A percentile compares a stretch with the other conserved stretches of the same genome.
These are phyloP conservation scores for Liodrosophila aerea DNA, from an alignment of 2,888 invertebrate genomes.

Conservation along the genomic window DNA sequence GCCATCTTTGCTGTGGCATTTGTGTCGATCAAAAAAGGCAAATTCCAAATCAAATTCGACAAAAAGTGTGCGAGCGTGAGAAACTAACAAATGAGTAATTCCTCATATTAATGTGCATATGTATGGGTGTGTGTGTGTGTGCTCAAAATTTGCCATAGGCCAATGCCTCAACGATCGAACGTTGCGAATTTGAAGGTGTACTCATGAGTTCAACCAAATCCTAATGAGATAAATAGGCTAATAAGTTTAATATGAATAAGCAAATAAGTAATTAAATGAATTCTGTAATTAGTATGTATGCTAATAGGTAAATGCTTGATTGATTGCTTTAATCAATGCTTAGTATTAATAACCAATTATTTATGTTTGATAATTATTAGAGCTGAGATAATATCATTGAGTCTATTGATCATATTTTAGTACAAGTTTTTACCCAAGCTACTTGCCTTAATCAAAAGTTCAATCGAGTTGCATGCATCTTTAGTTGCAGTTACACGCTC, in stretches of 20 bases:
- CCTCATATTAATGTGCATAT: conserved; percentile 39
- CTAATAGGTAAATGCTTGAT: too few species aligned
- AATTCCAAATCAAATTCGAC: conserved; percentile 48
- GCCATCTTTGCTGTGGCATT: conserved; percentile 51
- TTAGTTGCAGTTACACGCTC: conserved; percentile 29
- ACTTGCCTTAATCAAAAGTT: too few species aligned
- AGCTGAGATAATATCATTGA: too few species aligned
- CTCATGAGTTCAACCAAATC: neutral
- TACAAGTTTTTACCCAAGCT: too few species aligned
- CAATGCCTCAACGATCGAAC: conserved; percentile 32
- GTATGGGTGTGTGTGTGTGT: neutral
- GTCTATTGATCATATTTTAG: too few species aligned
- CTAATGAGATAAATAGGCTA: neutral
- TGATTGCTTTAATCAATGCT: too few species aligned
- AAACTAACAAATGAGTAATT: conserved; percentile 76
- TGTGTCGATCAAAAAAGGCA: conserved; percentile 58
- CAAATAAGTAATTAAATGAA: neutral
- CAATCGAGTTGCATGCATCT: too few species aligned
- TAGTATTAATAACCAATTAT: too few species aligned
- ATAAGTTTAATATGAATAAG: too few species aligned
- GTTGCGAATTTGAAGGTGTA: conserved; percentile 15
- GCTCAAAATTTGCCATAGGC: conserved; percentile 5
- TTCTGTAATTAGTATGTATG: neutral
- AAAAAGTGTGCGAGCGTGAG: conserved; percentile 44
- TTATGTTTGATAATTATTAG: too few species aligned